phyloP scores from a whole-genome alignment of 2,797 vertebrate species.

The Chelon labrosus region DNA sequence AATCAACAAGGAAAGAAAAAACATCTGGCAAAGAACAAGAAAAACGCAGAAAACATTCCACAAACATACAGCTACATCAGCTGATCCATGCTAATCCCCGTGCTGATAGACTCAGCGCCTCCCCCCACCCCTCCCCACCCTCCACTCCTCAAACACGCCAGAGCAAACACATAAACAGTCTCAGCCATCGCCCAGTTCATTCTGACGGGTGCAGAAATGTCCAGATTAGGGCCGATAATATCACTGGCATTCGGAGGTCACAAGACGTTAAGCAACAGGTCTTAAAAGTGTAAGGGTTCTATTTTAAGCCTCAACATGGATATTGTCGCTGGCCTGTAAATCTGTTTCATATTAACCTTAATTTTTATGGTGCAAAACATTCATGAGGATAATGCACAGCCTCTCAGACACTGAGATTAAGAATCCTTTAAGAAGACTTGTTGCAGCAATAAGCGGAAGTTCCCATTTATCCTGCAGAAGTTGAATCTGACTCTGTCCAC shows the following conservation, averaged over 20 bases:
- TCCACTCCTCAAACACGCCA: not conserved
- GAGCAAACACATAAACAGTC: constrained; percentile 45
- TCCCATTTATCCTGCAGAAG: constrained; percentile 17
- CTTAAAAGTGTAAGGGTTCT: not conserved
- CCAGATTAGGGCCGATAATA: constrained; percentile 51
- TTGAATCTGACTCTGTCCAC: constrained; percentile 16
- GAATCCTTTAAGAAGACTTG: not conserved
- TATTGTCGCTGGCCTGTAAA: not conserved
- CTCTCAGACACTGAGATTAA: not conserved
- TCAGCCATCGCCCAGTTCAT: constrained; percentile 25
- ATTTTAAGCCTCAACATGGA: constrained; percentile 23
- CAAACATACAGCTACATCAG: constrained; percentile 51
- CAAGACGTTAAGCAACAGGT: constrained; percentile 18
- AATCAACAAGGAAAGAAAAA: not conserved
- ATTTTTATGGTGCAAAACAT: constrained; percentile 12
- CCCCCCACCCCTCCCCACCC: too few species aligned
- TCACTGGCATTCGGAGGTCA: constrained; percentile 44
- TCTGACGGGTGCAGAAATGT: constrained; percentile 41
- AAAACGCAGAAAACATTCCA: constrained; percentile 34
- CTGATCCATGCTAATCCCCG: constrained; percentile 61
- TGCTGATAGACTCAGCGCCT: constrained; percentile 28
- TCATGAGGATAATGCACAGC: not conserved
- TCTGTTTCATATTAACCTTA: not conserved
- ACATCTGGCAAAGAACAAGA: constrained; percentile 5
- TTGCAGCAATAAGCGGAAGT: constrained; percentile 11